A percentile compares a stretch with the other conserved stretches of the same genome.
Evolutionary conservation across 1,140 invertebrate genomes (phyloP).

Genomic region (Sinonovacula constricta): DNA sequence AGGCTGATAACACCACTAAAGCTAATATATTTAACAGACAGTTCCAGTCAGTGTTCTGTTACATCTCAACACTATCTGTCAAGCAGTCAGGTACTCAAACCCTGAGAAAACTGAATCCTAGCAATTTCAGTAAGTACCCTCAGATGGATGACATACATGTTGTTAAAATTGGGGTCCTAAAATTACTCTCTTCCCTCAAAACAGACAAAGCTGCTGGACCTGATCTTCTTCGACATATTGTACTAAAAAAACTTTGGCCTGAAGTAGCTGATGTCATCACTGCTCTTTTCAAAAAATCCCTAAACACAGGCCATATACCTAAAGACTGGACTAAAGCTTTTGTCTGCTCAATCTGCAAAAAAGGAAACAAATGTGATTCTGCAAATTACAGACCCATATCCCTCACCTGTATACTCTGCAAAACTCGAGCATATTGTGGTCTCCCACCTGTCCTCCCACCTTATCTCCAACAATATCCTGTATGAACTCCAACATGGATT

Average conservation of each 20-base stretch:
- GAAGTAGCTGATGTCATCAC: too few species aligned
- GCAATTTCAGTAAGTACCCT: conserved; percentile 10
- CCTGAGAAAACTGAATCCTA: too few species aligned
- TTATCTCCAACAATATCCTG: conserved; percentile 10
- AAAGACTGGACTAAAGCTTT: background rate
- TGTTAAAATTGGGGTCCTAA: conserved; percentile 11
- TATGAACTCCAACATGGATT: conserved; percentile 40
- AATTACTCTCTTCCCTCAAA: conserved; percentile 38
- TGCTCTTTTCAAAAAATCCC: background rate
- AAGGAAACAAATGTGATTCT: conserved; percentile 5
- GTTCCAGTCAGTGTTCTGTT: conserved; percentile 9
- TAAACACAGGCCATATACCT: background rate
- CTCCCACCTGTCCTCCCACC: conserved; percentile 6
- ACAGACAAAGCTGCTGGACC: conserved; percentile 28
- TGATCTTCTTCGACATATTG: conserved; percentile 7
- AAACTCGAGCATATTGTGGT: conserved; percentile 41
- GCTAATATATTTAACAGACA: background rate
- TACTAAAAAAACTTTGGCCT: too few species aligned
- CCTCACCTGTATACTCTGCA: conserved; percentile 28
- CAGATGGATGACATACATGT: conserved; percentile 14
- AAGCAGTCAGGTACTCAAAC: background rate
- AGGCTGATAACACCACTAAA: background rate
- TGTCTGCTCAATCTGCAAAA: conserved; percentile 29
- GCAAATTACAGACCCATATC: conserved; percentile 27
- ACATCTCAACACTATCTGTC: background rate